Percentiles rank a stretch among this genome's conserved stretches.
phyloP scores from a whole-genome alignment of 2,888 invertebrate species.

The Teinopalpus imperialis region DNA sequence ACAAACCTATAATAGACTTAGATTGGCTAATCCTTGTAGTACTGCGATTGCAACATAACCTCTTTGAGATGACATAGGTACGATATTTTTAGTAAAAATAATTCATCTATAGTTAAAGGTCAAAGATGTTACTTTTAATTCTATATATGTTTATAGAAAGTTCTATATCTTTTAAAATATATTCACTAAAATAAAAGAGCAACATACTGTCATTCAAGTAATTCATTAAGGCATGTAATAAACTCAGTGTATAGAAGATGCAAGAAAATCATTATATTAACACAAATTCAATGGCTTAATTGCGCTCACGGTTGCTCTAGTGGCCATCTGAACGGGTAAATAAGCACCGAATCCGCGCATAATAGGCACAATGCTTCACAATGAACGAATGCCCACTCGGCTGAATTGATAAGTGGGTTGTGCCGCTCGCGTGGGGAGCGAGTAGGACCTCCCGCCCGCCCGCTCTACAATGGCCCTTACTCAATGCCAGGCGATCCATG shows the following conservation, averaged over 20 bases:
- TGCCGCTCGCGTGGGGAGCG: conserved; percentile 53
- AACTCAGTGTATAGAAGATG: conserved; percentile 8
- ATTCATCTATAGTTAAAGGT: too few species aligned
- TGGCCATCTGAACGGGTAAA: conserved; percentile 66
- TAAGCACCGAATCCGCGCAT: conserved; percentile 67
- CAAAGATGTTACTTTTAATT: too few species aligned
- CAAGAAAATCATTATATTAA: conserved; percentile 11
- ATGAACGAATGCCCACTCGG: conserved; percentile 79
- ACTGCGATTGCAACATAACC: too few species aligned
- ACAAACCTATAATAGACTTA: too few species aligned
- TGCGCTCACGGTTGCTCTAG: conserved; percentile 31
- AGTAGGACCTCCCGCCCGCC: conserved; percentile 56
- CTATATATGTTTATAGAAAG: too few species aligned
- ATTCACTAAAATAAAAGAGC: too few species aligned
- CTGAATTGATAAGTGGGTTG: conserved; percentile 80
- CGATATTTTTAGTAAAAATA: too few species aligned
- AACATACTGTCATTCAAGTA: too few species aligned
- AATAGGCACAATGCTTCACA: conserved; percentile 73
- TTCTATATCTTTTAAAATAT: too few species aligned
- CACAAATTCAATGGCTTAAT: conserved; percentile 25
- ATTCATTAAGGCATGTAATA: too few species aligned
- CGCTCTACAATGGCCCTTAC: conserved; percentile 22
- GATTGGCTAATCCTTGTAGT: too few species aligned
- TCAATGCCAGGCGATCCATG: background rate
- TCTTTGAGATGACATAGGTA: too few species aligned